Conservation (phyloP, 37 sponge, comb jelly and placozoan genomes). For the Oopsacas minuta region DNA sequence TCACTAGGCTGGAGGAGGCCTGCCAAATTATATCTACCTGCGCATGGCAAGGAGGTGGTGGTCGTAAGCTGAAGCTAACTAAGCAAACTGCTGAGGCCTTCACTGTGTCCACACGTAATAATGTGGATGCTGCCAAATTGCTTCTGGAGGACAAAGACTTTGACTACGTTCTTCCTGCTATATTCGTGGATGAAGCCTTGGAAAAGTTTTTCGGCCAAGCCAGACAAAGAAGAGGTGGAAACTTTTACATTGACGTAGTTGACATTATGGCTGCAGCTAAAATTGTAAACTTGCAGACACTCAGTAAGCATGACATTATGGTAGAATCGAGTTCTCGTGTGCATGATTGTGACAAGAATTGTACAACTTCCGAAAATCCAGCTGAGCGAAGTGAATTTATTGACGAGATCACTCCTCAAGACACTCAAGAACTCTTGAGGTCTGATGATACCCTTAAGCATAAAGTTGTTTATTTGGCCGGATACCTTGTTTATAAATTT, state of each 20-base stretch:
- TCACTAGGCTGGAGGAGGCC: slow-evolving; percentile 19
- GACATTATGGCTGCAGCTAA: no score
- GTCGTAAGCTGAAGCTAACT: slow-evolving; percentile 14
- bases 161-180: slow-evolving; percentile 19
- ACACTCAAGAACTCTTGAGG: no score
- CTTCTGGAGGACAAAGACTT: slow-evolving; percentile 17
- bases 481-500: neutral
- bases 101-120: slow-evolving; percentile 16
- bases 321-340: no score
- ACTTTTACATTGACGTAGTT: neutral
- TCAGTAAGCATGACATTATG: no score
- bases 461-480: neutral
- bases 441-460: slow-evolving; percentile 18
- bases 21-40: slow-evolving; percentile 20
- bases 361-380: no score
- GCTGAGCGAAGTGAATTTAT: no score
- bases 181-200: slow-evolving; percentile 18
- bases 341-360: no score
- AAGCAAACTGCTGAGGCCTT: slow-evolving; percentile 14
- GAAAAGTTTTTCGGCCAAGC: neutral
- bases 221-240: slow-evolving; percentile 17
- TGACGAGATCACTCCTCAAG: no score
- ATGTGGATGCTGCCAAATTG: slow-evolving; percentile 17
- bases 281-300: no score
- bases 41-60: slow-evolving; percentile 19